Percentiles rank a stretch among this genome's conserved stretches.
phyloP scores from a whole-genome alignment of 1,140 invertebrate species.

The Oedothorax gibbosus region DNA sequence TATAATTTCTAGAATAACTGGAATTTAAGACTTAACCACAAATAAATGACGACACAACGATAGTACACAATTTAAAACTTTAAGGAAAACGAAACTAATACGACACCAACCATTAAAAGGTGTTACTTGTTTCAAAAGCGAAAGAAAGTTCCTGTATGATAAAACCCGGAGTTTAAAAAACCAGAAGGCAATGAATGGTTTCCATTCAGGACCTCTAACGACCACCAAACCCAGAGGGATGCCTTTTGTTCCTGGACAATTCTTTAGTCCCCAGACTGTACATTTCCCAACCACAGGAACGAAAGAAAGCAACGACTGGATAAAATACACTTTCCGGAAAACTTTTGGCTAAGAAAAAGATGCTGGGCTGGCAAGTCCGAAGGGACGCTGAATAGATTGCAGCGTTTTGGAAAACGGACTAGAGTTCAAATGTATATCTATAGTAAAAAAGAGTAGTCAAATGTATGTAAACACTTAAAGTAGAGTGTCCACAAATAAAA shows the following conservation, averaged over 20 bases:
- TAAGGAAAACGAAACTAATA: too few species aligned
- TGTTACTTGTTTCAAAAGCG: too few species aligned
- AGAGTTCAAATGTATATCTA: too few species aligned
- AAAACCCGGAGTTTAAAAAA: not conserved
- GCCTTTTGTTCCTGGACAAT: slow-evolving; percentile 34
- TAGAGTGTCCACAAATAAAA: too few species aligned
- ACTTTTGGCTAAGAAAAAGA: slow-evolving; percentile 12
- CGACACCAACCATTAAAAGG: too few species aligned
- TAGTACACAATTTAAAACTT: too few species aligned
- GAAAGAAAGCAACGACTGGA: slow-evolving; percentile 43
- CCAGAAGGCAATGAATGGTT: not conserved
- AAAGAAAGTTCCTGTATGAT: not conserved
- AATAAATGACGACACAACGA: too few species aligned
- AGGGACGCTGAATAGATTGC: slow-evolving; percentile 23
- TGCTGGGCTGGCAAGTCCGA: not conserved
- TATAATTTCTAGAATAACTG: too few species aligned
- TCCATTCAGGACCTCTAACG: not conserved
- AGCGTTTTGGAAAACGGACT: not conserved
- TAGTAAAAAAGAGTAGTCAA: too few species aligned
- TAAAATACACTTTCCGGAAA: slow-evolving; percentile 46
- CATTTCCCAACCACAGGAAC: slow-evolving; percentile 36
- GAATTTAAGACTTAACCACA: too few species aligned
- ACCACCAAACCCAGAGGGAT: slow-evolving; percentile 2
- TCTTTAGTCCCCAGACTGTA: slow-evolving; percentile 33
- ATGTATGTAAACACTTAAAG: too few species aligned